Evolutionary conservation across 2,888 invertebrate genomes (phyloP).

Genomic region (Phanerotoma sp.): DNA sequence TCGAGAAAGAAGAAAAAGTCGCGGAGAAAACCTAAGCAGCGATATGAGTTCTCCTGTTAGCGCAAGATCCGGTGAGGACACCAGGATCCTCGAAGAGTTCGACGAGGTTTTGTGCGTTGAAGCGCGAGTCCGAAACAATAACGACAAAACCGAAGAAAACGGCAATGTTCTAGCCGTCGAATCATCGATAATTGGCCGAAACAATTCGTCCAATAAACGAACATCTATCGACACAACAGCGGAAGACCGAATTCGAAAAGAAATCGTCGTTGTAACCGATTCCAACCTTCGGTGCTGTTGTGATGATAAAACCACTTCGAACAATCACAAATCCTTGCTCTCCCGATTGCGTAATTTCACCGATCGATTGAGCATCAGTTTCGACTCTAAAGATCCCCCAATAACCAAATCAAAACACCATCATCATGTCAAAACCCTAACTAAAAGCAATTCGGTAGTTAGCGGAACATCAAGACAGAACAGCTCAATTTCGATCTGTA

Average conservation of each 20-base stretch:
- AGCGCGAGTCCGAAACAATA: conserved; percentile 12
- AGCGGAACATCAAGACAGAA: conserved; percentile 34
- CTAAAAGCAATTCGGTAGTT: conserved; percentile 47
- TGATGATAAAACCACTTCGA: conserved; percentile 48
- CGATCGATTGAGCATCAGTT: conserved; percentile 60
- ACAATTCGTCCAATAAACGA: conserved; percentile 31
- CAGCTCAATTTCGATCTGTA: conserved; percentile 40
- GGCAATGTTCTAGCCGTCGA: conserved; percentile 39
- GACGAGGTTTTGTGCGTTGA: conserved; percentile 37
- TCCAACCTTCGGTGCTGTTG: conserved; percentile 43
- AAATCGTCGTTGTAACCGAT: conserved; percentile 25
- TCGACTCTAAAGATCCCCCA: conserved; percentile 56
- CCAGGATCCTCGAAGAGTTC: conserved; percentile 47
- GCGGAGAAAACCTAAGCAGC: conserved; percentile 45
- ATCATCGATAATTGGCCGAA: conserved; percentile 12
- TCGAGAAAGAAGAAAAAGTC: conserved; percentile 47
- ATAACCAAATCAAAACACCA: conserved; percentile 39
- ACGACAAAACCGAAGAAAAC: conserved; percentile 37
- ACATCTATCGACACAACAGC: conserved; percentile 30
- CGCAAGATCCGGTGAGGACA: conserved; percentile 48
- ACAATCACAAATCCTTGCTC: conserved; percentile 58
- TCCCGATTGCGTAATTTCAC: conserved; percentile 61
- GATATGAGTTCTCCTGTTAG: conserved; percentile 52
- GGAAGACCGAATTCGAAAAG: conserved; percentile 22
- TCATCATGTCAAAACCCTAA: conserved; percentile 39